Base-by-base conservation (phyloP, 1,140 invertebrate genomes). In the Piezodorus guildinii region DNA sequence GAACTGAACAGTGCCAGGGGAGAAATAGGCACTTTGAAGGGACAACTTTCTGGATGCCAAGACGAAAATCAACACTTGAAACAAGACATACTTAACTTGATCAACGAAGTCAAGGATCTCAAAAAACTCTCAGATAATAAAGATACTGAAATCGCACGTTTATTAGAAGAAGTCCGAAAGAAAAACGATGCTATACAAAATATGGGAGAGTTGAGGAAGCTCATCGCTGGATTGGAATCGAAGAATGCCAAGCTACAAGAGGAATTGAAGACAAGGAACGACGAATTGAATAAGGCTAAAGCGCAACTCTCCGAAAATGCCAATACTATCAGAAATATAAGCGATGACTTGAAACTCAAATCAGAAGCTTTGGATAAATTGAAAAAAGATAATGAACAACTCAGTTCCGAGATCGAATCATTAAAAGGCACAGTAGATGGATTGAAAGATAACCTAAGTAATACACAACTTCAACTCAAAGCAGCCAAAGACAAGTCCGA, bases 161-260 rank as follows among this genome's bases (percentile, higher is more conserved):
- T 25, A n/a, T 45, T 16, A n/a, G 54, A 56, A 3, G n/a, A 52
- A 44, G 8, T 43, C 3, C 54, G 39, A 58, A 19, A 34, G 21
- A 60, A 60, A 14, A 60, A 16, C 6, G 58, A 60, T 3, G 12
- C 16, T 19, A 17, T 44, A 25, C 27, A 44, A 23, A 30, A 16
- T 43, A 19, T 60, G 34, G 58, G 43, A 4, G 58, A 60, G 23
- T 60, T 60, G 43, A 60, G 34, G 16, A 60, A 60, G 21, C 12
- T 60, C 12, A 19, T 39, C 5, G 43, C 58, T 4, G 58, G 58
- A 14, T 60, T 60, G 17, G 58, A 60, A 60, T 10, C 30, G 1
- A 34, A 60, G 17, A 19, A 17, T 23, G 21, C 9, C 5, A 34
- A 43, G 12, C 6, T 60, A 43, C 2, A 60, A 19, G 30, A 9